A percentile compares a stretch with the other conserved stretches of the same genome.
phyloP scores from a whole-genome alignment of 2,113 vertebrate species.

The Apodemus sylvaticus region DNA sequence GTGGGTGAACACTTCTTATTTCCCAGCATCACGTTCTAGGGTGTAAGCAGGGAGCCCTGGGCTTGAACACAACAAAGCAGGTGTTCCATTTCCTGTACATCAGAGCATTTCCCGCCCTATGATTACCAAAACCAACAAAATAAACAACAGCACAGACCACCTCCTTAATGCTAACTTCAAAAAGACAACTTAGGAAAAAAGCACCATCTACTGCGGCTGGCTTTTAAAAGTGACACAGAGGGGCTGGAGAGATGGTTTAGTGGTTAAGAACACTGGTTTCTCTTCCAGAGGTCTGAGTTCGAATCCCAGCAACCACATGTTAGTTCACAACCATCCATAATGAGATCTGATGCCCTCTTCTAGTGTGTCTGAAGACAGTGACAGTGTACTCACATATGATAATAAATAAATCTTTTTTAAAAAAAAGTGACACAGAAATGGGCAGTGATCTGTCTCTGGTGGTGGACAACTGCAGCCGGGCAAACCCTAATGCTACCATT shows the following conservation, averaged over 20 bases:
- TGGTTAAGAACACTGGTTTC: too few species aligned
- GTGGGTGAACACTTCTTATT: neutral
- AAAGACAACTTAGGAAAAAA: neutral
- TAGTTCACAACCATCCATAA: too few species aligned
- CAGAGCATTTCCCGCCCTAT: neutral
- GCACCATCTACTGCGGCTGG: neutral
- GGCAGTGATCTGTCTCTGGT: too few species aligned
- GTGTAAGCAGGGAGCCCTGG: neutral
- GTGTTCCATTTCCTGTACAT: neutral
- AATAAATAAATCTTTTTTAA: too few species aligned
- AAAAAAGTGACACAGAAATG: neutral
- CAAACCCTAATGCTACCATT: neutral
- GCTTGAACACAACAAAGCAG: neutral
- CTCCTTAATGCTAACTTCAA: neutral
- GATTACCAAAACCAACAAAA: slow-evolving; percentile 4
- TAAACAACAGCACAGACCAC: neutral
- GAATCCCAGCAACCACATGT: too few species aligned
- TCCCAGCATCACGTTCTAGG: neutral
- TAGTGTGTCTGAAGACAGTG: too few species aligned
- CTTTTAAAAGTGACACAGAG: neutral
- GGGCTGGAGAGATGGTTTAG: too few species aligned
- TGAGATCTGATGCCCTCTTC: too few species aligned
- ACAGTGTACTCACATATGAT: too few species aligned
- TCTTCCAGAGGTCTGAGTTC: too few species aligned
- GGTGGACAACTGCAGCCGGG: neutral